Evolutionary conservation across 2,113 vertebrate genomes (phyloP).

Genomic region (Centrocercus urophasianus): DNA sequence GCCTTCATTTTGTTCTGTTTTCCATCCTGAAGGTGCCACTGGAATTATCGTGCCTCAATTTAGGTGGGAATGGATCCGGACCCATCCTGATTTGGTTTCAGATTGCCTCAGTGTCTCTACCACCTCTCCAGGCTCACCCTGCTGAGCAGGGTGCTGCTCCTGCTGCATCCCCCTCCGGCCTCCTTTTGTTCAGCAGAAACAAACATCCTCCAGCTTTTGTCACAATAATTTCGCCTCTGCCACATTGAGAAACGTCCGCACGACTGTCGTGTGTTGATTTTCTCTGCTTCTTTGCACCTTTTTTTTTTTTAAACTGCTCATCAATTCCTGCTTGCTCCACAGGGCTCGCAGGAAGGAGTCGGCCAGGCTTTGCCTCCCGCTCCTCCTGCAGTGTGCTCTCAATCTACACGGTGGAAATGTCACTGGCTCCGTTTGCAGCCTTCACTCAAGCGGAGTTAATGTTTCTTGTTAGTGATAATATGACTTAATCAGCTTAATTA

Average conservation of each 20-base stretch:
- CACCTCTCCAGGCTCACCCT: neutral
- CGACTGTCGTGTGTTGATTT: neutral
- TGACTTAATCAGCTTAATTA: slow-evolving; percentile 76
- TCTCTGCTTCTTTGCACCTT: slow-evolving; percentile 30
- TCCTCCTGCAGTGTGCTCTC: slow-evolving; percentile 31
- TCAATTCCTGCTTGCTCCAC: neutral
- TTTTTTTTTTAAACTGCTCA: neutral
- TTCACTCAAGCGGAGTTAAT: slow-evolving; percentile 60
- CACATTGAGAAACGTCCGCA: neutral
- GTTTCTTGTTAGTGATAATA: slow-evolving; percentile 73
- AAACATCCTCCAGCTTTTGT: slow-evolving; percentile 15
- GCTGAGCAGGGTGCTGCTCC: neutral
- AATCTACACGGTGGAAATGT: slow-evolving; percentile 62
- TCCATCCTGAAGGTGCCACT: neutral
- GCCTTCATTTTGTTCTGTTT: neutral
- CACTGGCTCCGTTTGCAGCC: slow-evolving; percentile 27
- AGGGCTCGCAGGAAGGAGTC: slow-evolving; percentile 29
- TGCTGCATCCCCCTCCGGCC: neutral
- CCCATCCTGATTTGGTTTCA: neutral
- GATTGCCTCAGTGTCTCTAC: neutral
- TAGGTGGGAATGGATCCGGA: neutral
- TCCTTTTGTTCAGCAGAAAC: neutral
- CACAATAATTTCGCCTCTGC: neutral
- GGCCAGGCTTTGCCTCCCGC: slow-evolving; percentile 19
- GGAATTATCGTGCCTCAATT: neutral